Evolutionary conservation across 1,140 invertebrate species (phyloP).

Genomic region (Drosophila obscura): DNA sequence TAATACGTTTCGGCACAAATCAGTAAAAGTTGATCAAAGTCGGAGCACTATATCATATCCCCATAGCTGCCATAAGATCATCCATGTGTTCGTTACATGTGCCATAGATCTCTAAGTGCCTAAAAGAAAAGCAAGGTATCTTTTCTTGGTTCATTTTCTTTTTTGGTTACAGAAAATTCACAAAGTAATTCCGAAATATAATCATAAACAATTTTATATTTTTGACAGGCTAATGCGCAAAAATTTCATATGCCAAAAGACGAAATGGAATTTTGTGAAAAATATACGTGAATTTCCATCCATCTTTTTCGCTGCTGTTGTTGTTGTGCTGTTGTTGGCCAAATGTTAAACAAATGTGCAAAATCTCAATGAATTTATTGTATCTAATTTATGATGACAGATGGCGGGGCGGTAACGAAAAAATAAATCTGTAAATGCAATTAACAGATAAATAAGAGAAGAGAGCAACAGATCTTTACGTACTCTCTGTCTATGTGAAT

Average conservation of each 20-base stretch:
- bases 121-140: too few relatives aligned
- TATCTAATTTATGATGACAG: constrained; percentile 50
- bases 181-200: constrained; percentile 17
- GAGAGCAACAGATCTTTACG: constrained; percentile 4
- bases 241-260: constrained; percentile 27
- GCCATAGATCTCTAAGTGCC: too few relatives aligned
- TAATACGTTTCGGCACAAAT: too few relatives aligned
- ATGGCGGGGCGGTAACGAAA: neutral
- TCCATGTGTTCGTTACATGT: too few relatives aligned
- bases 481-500: too few relatives aligned
- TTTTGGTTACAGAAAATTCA: constrained; percentile 18
- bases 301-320: constrained; percentile 14
- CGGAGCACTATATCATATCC: too few relatives aligned
- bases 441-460: constrained; percentile 40
- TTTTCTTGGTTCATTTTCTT: neutral
- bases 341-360: constrained; percentile 38
- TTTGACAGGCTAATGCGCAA: constrained; percentile 42
- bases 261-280: constrained; percentile 49
- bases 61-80: too few relatives aligned
- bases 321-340: constrained; percentile 17
- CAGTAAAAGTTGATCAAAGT: too few relatives aligned
- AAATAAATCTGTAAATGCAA: constrained; percentile 40
- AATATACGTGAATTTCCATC: constrained; percentile 17
- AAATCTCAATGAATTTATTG: constrained; percentile 27
- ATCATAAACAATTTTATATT: constrained; percentile 25